Evolutionary conservation across 2,113 vertebrate genomes (phyloP), one percentile per base, ranked within the genome.

Genomic region (Vicugna pacos): DNA sequence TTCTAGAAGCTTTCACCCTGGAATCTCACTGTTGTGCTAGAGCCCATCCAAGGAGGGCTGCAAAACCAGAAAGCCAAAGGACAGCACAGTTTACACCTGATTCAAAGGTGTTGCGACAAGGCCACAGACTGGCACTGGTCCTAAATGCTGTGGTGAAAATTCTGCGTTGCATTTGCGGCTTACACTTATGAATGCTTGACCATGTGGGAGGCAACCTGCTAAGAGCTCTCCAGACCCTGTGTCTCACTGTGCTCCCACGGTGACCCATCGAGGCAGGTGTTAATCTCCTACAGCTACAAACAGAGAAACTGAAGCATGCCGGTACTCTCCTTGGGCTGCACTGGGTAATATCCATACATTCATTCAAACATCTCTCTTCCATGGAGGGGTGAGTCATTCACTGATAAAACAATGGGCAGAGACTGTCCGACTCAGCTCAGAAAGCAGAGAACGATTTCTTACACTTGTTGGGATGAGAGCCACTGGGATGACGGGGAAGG

Each of bases 1-100:
- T 96, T 95, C 95, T 94, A 81, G 92, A 94, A 75, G 52, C 28
- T 87, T 93, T 97, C 85, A 95, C 88, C 90, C 87, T 15, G 19
- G 70, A 58, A 95, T 93, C 83, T 94, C 65, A 48, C 58, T 92
- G 80, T 58, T 60, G 28, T 42, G 8, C 48, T 67, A 70, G 52
- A 93, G 77, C 65, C 62, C n/a, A 64, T 91, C 76, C 60, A 91
- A 95, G 58, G 83, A 93, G 88, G 48, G 73, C 46, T 77, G 65
- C 65, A 72, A 91, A 90, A 62, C 48, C 48, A 62, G 75, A 82
- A 92, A 91, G 94, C 38, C 84, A 81, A 85, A 95, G 73, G 48
- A 81, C 54, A 42, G 48, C 17, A 58, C 14, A 32, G 94, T 56
- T 83, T n/a, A 90, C 38, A 28, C 42, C 76, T 87, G 54, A 93